These are phyloP conservation scores for Empis livida DNA, from an alignment of 2,888 invertebrate species.

Conservation along the genomic window DNA sequence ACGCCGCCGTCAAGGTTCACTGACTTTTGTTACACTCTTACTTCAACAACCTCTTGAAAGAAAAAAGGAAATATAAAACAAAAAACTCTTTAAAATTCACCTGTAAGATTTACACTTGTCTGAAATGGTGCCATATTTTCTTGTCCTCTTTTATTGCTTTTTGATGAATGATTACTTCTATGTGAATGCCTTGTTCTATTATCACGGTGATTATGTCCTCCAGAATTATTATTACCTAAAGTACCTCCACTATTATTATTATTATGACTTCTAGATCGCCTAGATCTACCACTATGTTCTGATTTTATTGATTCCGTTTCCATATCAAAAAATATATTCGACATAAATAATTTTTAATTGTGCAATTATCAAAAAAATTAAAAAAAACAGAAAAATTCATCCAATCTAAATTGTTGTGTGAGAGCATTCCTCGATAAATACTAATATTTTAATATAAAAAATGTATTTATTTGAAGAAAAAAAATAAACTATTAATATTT, in stretches of 20 bases:
- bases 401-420: too few species aligned
- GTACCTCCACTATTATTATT: conserved; percentile 18
- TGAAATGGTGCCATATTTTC: conserved; percentile 73
- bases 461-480: too few species aligned
- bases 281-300: conserved; percentile 73
- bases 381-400: too few species aligned
- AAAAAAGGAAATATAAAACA: background rate
- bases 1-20: too few species aligned
- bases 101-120: conserved; percentile 64
- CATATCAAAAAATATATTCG: conserved; percentile 42
- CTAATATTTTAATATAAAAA: too few species aligned
- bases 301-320: conserved; percentile 92
- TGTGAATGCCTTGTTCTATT: conserved; percentile 48
- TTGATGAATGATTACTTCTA: conserved; percentile 44
- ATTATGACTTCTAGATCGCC: conserved; percentile 50
- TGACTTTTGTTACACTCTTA: too few species aligned
- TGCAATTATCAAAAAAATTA: too few species aligned
- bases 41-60: background rate
- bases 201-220: conserved; percentile 44
- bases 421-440: too few species aligned
- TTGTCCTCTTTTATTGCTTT: conserved; percentile 40
- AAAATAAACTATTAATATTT: too few species aligned
- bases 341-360: background rate
- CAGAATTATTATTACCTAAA: conserved; percentile 13
- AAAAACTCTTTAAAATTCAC: conserved; percentile 27